Evolutionary conservation across 2,113 vertebrate genomes (phyloP).

Genomic region (Leptosomus discolor): DNA sequence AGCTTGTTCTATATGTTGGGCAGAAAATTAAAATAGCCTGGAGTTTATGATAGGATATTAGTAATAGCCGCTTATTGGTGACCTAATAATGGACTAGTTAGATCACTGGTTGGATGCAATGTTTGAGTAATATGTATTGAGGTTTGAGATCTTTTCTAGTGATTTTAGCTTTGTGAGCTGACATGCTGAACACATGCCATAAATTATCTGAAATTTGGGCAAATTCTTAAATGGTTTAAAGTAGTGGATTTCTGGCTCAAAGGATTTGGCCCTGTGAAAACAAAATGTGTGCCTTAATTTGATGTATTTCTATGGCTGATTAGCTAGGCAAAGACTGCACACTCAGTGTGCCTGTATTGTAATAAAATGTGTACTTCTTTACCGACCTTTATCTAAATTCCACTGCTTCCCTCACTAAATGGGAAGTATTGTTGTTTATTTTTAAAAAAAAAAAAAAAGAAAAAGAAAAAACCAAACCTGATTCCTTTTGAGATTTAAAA

Average conservation of each 20-base stretch:
- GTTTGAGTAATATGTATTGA: fast-evolving
- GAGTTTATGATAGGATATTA: background rate
- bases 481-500: background rate
- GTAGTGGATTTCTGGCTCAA: background rate
- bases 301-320: background rate
- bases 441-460: background rate
- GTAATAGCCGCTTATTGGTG: background rate
- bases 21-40: background rate
- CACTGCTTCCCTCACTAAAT: background rate
- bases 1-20: background rate
- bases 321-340: background rate
- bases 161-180: background rate
- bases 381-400: background rate
- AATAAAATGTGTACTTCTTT: background rate
- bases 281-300: background rate
- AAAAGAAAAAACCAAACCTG: background rate
- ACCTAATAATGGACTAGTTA: too few species aligned
- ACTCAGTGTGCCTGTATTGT: background rate
- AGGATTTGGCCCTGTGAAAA: background rate
- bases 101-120: background rate
- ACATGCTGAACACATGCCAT: background rate
- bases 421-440: background rate
- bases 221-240: background rate
- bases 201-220: background rate
- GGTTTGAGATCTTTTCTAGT: background rate